Conservation (phyloP, 2,797 vertebrate species). For the Australoheros facetus region DNA sequence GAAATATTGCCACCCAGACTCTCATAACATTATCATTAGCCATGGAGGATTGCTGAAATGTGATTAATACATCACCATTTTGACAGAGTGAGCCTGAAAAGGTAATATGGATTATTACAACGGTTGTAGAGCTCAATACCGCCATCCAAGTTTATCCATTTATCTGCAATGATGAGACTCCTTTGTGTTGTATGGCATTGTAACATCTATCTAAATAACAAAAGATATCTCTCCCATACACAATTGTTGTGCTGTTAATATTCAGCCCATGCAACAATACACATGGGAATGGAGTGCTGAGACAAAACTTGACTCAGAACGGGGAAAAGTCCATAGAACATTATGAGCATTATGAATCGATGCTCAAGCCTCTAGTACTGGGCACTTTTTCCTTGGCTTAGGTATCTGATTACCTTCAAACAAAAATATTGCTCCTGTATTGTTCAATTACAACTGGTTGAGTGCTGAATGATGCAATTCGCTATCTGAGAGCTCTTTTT, state of each 20-base stretch:
- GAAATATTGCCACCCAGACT: conserved; percentile 75
- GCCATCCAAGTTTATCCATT: conserved; percentile 84
- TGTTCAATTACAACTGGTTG: conserved; percentile 76
- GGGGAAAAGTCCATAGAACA: conserved; percentile 69
- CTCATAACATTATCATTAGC: conserved; percentile 80
- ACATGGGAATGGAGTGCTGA: conserved; percentile 69
- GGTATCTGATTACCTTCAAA: conserved; percentile 80
- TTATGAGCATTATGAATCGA: conserved; percentile 72
- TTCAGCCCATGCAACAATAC: conserved; percentile 70
- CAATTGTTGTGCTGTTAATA: conserved; percentile 79
- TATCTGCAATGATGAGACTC: conserved; percentile 83
- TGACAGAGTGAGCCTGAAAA: conserved; percentile 82
- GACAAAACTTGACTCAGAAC: conserved; percentile 69
- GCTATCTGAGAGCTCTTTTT: conserved; percentile 67
- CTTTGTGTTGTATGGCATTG: conserved; percentile 80
- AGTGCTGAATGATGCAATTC: conserved; percentile 75
- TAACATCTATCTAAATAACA: conserved; percentile 85
- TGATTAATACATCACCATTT: conserved; percentile 83
- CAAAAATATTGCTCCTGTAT: conserved; percentile 72
- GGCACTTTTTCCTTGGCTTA: conserved; percentile 61
- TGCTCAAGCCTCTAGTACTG: conserved; percentile 51
- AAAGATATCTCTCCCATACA: conserved; percentile 77
- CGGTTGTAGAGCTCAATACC: conserved; percentile 81
- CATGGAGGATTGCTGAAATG: conserved; percentile 80
- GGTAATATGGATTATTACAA: conserved; percentile 84